These are phyloP conservation scores for Molothrus ater DNA, from an alignment of 2,797 vertebrate genomes.

Conservation along the genomic window DNA sequence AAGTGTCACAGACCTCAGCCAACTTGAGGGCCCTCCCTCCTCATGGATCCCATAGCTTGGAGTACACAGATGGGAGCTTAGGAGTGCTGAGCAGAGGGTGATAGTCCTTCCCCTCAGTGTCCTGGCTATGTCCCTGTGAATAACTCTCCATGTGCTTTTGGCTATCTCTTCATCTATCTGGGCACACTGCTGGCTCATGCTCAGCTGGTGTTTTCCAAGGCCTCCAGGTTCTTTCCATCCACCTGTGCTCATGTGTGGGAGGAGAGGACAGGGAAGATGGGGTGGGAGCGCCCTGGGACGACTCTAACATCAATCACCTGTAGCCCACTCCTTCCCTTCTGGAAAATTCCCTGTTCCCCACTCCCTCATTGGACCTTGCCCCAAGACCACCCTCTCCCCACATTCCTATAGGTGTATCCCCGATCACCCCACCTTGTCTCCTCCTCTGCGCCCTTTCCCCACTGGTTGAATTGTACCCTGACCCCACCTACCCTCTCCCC, in stretches of 20 bases:
- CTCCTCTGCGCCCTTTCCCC: too few species aligned
- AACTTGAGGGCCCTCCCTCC: fast-evolving
- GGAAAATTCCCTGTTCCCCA: too few species aligned
- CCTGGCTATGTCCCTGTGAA: not conserved
- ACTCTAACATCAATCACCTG: too few species aligned
- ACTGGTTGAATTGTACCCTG: too few species aligned
- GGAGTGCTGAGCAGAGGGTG: not conserved
- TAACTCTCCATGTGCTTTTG: not conserved
- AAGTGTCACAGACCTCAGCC: not conserved
- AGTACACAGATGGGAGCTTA: not conserved
- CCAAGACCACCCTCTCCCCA: too few species aligned
- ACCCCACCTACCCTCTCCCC: too few species aligned
- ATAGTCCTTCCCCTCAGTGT: not conserved
- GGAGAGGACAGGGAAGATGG: too few species aligned
- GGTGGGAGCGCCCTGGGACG: too few species aligned
- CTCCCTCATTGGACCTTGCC: too few species aligned
- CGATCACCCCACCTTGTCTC: too few species aligned
- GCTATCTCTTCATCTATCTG: not conserved
- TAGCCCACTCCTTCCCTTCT: too few species aligned
- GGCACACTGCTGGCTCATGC: not conserved
- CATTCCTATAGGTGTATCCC: too few species aligned
- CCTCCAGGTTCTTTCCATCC: not conserved
- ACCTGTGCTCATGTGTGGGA: not conserved
- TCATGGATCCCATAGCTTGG: not conserved
- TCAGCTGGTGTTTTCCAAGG: not conserved